phyloP scores from a whole-genome alignment of 2,888 invertebrate genomes.

The Callimorpha dominula region DNA sequence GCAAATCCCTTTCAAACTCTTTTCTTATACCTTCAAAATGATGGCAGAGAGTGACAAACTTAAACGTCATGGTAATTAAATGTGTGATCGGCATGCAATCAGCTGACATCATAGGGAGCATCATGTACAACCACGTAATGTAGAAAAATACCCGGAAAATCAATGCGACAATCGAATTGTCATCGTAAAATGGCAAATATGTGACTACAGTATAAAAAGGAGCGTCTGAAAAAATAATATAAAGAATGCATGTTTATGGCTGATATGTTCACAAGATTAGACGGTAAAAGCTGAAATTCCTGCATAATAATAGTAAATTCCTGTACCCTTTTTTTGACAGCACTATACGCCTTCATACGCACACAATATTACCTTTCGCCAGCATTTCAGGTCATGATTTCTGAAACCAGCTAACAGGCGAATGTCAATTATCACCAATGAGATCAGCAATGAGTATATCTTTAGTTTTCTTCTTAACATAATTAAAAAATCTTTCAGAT shows the following conservation, averaged over 20 bases:
- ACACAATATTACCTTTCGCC: not conserved
- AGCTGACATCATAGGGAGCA: conserved; percentile 80
- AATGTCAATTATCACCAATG: too few relatives aligned
- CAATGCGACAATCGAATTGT: conserved; percentile 63
- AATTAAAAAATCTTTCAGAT: not conserved
- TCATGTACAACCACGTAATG: conserved; percentile 78
- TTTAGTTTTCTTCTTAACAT: not conserved
- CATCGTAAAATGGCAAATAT: conserved; percentile 72
- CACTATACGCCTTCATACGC: not conserved
- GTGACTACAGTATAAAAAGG: conserved; percentile 82
- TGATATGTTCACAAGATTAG: conserved; percentile 36
- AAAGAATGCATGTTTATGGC: conserved; percentile 40
- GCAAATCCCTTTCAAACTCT: conserved; percentile 62
- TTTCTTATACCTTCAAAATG: conserved; percentile 67
- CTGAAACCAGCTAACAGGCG: not conserved
- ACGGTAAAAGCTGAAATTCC: conserved; percentile 33
- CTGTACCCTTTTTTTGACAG: not conserved
- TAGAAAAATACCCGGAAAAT: conserved; percentile 74
- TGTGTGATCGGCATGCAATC: conserved; percentile 80
- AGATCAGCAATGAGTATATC: not conserved
- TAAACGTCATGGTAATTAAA: conserved; percentile 70
- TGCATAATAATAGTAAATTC: conserved; percentile 31
- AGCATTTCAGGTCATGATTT: not conserved
- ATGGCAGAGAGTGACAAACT: conserved; percentile 73
- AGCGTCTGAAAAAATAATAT: conserved; percentile 59